Base-by-base conservation (phyloP, 2,113 vertebrate species). In the Ornithorhynchus anatinus region DNA sequence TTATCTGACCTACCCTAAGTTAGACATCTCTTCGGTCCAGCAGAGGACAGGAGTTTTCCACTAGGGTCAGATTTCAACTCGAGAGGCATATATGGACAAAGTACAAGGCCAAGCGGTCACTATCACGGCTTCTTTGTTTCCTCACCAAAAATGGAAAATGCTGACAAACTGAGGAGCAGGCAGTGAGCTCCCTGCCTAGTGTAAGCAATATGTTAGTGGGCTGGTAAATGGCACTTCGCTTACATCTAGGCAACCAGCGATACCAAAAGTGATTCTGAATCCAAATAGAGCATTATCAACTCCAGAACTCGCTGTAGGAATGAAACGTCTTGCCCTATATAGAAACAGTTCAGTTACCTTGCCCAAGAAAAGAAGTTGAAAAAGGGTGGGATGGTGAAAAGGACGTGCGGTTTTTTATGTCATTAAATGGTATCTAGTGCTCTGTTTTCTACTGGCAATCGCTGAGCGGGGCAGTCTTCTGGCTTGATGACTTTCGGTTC, bases 31-130 rank as follows among this genome's bases (percentile, higher is more conserved):
- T 62, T 70, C 51, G 48, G 48, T 60, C 42, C 61, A 67, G 36
- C 37, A 58, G 63, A 85, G 51, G 27, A 43, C 25, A 60, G 31
- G 8, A 48, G 64, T 65, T 87, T 82, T 86, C 50, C 57, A 36
- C 48, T 86, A 64, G 61, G 23, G 76, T 78, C 48, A 76, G 58
- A 48, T 38, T 38, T 70, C 3, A 43, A 36, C n/a, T n/a, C n/a
- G n/a, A n/a, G n/a, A n/a, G n/a, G 57, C n/a, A 23, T 15, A 50
- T 2, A 7, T 12, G 31, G 64, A 53, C 66, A 75, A 33, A 66
- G 17, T 0, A 2, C 54, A 78, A 51, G 3, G 20, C 73, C 45
- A 10, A 54, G 72, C 63, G 73, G 38, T 66, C 59, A 54, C 15
- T 15, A 3, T n/a, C 1, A 2, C 12, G 75, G 5, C 3, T 66